Evolutionary conservation across 2,888 invertebrate species (phyloP).

Genomic region (Drosophila falleni): DNA sequence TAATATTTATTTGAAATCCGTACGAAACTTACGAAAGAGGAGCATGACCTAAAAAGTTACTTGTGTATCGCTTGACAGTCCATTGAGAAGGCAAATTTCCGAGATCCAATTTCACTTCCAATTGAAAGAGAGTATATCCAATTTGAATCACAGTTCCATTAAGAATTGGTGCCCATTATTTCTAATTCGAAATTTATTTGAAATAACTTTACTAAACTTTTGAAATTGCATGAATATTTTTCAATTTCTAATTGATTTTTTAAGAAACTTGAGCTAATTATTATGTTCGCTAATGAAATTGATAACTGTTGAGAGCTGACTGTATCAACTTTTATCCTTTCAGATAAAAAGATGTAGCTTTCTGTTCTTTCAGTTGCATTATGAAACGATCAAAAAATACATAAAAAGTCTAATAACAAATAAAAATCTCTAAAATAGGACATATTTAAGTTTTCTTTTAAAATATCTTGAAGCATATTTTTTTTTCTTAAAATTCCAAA

Average conservation of each 20-base stretch:
- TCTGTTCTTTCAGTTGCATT: no score
- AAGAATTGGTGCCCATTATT: no score
- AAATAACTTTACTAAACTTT: no score
- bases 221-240: background rate
- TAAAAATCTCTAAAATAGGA: no score
- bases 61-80: slow-evolving; percentile 29
- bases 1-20: slow-evolving; percentile 34
- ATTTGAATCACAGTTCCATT: background rate
- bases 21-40: slow-evolving; percentile 46
- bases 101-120: slow-evolving; percentile 4
- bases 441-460: no score
- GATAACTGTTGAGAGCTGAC: background rate
- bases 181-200: background rate
- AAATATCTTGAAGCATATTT: no score
- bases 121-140: slow-evolving; percentile 1
- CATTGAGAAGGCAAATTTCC: slow-evolving; percentile 7
- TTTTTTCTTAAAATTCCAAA: no score
- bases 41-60: slow-evolving; percentile 64
- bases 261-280: no score
- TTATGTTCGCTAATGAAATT: no score
- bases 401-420: no score
- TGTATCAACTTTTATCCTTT: background rate
- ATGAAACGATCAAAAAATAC: no score
- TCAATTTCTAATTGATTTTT: no score
- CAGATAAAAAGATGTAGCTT: background rate